Evolutionary conservation across 2,113 vertebrate genomes (phyloP).

Genomic region (Nothoprocta pentlandii): DNA sequence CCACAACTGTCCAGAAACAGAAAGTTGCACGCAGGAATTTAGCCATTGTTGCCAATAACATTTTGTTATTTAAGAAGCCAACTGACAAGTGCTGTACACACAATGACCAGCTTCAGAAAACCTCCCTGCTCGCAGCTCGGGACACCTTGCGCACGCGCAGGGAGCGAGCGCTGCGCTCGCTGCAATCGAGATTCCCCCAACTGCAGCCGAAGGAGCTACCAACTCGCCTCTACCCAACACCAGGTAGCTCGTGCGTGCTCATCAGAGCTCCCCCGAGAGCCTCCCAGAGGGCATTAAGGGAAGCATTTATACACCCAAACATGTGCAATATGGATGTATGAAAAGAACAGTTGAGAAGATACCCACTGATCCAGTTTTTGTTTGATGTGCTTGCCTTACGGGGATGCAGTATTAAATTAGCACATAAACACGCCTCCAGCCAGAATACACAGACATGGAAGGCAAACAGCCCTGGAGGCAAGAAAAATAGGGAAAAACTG

Average conservation of each 20-base stretch:
- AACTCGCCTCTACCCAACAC: not conserved
- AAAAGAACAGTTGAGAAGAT: not conserved
- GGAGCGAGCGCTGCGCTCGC: not conserved
- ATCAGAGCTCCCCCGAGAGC: not conserved
- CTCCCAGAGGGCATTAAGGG: not conserved
- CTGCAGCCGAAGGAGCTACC: not conserved
- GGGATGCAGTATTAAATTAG: not conserved
- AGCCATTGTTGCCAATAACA: constrained; percentile 35
- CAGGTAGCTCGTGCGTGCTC: not conserved
- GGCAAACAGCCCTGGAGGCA: not conserved
- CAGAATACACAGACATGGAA: not conserved
- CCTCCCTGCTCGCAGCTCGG: not conserved
- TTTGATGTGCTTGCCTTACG: not conserved
- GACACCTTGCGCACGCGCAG: not conserved
- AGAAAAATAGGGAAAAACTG: not conserved
- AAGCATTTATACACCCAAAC: not conserved
- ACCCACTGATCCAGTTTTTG: not conserved
- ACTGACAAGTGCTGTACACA: not conserved
- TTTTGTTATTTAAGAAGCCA: constrained; percentile 34
- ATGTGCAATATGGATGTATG: not conserved
- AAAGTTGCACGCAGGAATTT: constrained; percentile 7
- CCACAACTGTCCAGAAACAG: constrained; percentile 35
- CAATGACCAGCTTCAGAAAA: not conserved
- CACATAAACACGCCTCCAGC: not conserved
- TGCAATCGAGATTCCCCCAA: not conserved